Evolutionary conservation across 1,140 invertebrate genomes (phyloP).

Genomic region (Drosophila pseudoobscura): DNA sequence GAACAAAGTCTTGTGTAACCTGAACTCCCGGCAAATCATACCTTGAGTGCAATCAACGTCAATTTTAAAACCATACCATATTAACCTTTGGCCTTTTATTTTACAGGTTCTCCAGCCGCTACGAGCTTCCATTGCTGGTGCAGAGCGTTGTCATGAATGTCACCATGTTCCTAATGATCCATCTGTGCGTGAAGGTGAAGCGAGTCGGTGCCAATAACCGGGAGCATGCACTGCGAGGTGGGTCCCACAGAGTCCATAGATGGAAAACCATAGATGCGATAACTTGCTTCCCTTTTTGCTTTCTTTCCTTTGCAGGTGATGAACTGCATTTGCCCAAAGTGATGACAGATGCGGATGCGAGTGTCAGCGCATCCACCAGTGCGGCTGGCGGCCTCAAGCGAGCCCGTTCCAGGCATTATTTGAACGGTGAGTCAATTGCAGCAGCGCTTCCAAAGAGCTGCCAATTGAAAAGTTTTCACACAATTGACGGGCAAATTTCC

Average conservation of each 20-base stretch:
- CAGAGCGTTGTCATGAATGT: constrained; percentile 99
- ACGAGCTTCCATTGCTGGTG: constrained; percentile 96
- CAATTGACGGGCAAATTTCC: constrained; percentile 59
- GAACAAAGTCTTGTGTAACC: no score
- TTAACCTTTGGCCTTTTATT: constrained; percentile 42
- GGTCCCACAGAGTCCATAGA: constrained; percentile 21
- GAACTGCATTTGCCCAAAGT: constrained; percentile 81
- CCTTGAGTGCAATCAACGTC: constrained; percentile 8
- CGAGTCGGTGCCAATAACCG: constrained; percentile 92
- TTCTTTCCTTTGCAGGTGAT: constrained; percentile 54
- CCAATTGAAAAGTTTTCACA: constrained; percentile 19
- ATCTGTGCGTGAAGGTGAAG: constrained; percentile 94
- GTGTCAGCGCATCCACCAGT: constrained; percentile 68
- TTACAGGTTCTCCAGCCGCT: constrained; percentile 98
- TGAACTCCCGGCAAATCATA: no score
- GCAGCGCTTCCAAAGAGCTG: neutral
- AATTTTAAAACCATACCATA: constrained; percentile 58
- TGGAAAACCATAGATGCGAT: constrained; percentile 3
- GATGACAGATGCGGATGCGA: constrained; percentile 74
- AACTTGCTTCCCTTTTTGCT: neutral
- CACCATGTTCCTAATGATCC: constrained; percentile 97
- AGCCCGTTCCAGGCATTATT: constrained; percentile 78
- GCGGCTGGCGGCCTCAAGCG: constrained; percentile 68
- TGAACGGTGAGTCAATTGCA: constrained; percentile 69
- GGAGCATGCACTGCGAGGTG: constrained; percentile 94